Evolutionary conservation across 2,113 vertebrate genomes (phyloP), one percentile per base, ranked within the genome.

Genomic region (Scartelaos histophorus): DNA sequence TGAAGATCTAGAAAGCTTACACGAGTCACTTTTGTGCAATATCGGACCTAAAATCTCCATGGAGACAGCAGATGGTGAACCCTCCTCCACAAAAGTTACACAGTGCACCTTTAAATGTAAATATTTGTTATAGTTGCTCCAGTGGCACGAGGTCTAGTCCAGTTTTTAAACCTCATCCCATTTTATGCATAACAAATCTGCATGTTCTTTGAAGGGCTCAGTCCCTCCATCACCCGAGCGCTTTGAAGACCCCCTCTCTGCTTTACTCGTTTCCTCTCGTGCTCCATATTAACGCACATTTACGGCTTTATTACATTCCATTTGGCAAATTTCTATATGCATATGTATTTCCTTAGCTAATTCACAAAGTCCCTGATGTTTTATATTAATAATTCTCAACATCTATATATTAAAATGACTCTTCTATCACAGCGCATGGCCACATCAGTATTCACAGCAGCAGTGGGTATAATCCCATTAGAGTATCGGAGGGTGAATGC

Each of bases 391-490:
- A n/a, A 21, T 54, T 54, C 19, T n/a, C 15, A 16, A n/a, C 16
- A 51, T 51, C 49, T 53, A 7, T 19, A 13, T 6, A 21, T 10
- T 54, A 21, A 54, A 9, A n/a, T 53, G 19, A 21, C 51, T 54
- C 47, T 4, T n/a, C 38, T 54, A 19, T 7, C 22, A 13, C 29
- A 29, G 29, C 29, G 2, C 21, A 82, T 84, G 76, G 85, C 81
- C 62, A 69, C 70, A 83, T 86, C 85, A 56, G 78, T 80, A 85
- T 88, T 89, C 81, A 88, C 66, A 80, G 74, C 74, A 46, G 71
- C 71, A 75, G 82, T 77, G 85, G 64, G 81, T 85, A 43, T 43
- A 85, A 89, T 87, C 82, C 70, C 74, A 72, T 90, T 76, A 84
- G 79, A 80, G 60, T 72, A 57, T 66, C 75, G 70, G 60, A 76